Percentiles rank a stretch among this genome's conserved stretches.
Evolutionary conservation across 2,888 invertebrate species (phyloP).

Genomic region (Coremacera marginata): DNA sequence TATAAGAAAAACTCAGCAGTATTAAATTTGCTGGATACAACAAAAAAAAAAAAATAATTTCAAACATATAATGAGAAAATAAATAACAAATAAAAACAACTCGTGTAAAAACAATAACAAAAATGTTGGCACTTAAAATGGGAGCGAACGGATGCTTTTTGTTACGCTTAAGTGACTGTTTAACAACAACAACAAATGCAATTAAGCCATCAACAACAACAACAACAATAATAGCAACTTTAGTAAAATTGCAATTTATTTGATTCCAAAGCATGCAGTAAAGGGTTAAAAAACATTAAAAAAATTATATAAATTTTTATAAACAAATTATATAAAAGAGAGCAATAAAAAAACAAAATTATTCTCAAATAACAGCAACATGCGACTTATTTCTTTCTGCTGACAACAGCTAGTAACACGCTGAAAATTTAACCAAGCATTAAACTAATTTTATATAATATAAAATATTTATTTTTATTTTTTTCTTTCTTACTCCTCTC

Average conservation of each 20-base stretch:
- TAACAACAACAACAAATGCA: slow-evolving; percentile 45
- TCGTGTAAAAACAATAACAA: not conserved
- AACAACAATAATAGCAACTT: slow-evolving; percentile 24
- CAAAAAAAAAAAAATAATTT: not conserved
- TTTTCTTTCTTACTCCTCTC: no score
- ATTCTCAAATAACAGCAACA: no score
- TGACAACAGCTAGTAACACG: no score
- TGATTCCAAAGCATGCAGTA: not conserved
- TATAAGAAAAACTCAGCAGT: not conserved
- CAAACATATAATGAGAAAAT: not conserved
- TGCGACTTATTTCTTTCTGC: no score
- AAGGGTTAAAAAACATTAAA: slow-evolving; percentile 1
- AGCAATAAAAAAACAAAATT: not conserved
- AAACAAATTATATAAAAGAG: not conserved
- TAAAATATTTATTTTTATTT: no score
- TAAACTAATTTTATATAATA: no score
- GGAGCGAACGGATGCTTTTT: slow-evolving; percentile 58
- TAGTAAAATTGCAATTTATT: not conserved
- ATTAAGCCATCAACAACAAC: slow-evolving; percentile 5
- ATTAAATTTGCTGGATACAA: not conserved
- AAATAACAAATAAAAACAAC: not conserved
- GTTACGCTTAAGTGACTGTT: slow-evolving; percentile 64
- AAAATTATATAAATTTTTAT: not conserved
- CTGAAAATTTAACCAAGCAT: no score
- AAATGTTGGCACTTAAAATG: slow-evolving; percentile 45